These are phyloP conservation scores for Phrynocephalus guinanensis DNA, from an alignment of 2,797 vertebrate species.

Conservation along the genomic window DNA sequence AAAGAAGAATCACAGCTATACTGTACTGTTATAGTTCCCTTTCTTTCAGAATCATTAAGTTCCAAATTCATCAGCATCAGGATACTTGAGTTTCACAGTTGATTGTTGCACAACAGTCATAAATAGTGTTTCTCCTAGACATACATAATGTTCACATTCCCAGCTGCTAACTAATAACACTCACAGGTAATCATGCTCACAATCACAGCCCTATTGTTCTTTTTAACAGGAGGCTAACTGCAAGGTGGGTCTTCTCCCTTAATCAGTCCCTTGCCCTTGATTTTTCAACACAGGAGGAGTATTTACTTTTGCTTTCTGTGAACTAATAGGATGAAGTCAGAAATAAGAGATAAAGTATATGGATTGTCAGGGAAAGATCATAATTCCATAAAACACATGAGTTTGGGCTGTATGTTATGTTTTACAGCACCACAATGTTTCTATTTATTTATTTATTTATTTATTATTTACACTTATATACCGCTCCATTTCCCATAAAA, in stretches of 20 bases:
- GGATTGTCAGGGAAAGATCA: not conserved
- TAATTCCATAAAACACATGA: slow-evolving; percentile 4
- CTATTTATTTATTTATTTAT: too few relatives aligned
- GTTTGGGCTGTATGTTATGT: not conserved
- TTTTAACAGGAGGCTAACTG: slow-evolving; percentile 59
- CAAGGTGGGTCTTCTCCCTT: slow-evolving; percentile 53
- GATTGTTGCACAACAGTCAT: slow-evolving; percentile 51
- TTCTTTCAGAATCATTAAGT: slow-evolving; percentile 37
- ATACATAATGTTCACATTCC: slow-evolving; percentile 39
- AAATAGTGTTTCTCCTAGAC: slow-evolving; percentile 62
- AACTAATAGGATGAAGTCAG: not conserved
- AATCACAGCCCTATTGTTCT: slow-evolving; percentile 65
- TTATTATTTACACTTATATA: too few relatives aligned
- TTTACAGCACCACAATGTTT: not conserved
- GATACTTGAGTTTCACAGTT: slow-evolving; percentile 41
- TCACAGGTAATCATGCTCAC: slow-evolving; percentile 56
- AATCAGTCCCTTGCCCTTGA: slow-evolving; percentile 60
- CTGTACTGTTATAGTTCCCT: slow-evolving; percentile 2
- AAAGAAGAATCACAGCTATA: not conserved
- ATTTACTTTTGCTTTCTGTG: slow-evolving; percentile 7
- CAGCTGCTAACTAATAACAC: slow-evolving; percentile 53
- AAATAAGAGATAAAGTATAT: not conserved
- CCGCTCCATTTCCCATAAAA: too few relatives aligned
- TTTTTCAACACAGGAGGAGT: slow-evolving; percentile 49
- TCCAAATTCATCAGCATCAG: slow-evolving; percentile 34